Evolutionary conservation across 2,113 vertebrate genomes (phyloP).

Genomic region (Emydocephalus ijimae): DNA sequence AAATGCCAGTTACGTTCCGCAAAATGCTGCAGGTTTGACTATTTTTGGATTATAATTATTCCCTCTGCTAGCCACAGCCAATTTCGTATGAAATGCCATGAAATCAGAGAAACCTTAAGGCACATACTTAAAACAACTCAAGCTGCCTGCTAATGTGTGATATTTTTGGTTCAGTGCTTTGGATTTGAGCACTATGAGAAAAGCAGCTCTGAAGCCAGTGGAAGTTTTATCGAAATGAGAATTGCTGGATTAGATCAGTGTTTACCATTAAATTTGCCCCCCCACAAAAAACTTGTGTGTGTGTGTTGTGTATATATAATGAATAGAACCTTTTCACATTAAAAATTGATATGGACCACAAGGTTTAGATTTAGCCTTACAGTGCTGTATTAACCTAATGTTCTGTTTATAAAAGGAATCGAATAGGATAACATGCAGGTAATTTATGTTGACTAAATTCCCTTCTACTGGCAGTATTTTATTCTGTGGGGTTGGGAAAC

Average conservation of each 20-base stretch:
- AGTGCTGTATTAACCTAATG: not conserved
- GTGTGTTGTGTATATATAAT: not conserved
- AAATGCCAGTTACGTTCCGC: conserved; percentile 16
- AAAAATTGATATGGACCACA: not conserved
- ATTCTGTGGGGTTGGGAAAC: not conserved
- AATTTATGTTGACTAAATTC: not conserved
- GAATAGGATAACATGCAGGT: not conserved
- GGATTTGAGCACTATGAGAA: not conserved
- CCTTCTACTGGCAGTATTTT: not conserved
- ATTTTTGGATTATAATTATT: conserved; percentile 25
- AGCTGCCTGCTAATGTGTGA: conserved; percentile 21
- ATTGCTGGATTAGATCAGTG: not conserved
- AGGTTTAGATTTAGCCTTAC: not conserved
- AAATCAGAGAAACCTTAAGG: conserved; percentile 25
- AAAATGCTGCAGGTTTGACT: not conserved
- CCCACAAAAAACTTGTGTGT: not conserved
- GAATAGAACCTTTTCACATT: not conserved
- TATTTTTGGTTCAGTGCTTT: conserved; percentile 13
- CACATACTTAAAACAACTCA: not conserved
- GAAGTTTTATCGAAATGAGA: not conserved
- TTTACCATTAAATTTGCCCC: not conserved
- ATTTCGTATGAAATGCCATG: conserved; percentile 18
- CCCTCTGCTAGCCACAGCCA: not conserved
- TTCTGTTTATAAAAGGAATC: not conserved
- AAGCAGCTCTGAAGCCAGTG: not conserved